Evolutionary conservation across 2,888 invertebrate species (phyloP).

Genomic region (Hymenopus coronatus): DNA sequence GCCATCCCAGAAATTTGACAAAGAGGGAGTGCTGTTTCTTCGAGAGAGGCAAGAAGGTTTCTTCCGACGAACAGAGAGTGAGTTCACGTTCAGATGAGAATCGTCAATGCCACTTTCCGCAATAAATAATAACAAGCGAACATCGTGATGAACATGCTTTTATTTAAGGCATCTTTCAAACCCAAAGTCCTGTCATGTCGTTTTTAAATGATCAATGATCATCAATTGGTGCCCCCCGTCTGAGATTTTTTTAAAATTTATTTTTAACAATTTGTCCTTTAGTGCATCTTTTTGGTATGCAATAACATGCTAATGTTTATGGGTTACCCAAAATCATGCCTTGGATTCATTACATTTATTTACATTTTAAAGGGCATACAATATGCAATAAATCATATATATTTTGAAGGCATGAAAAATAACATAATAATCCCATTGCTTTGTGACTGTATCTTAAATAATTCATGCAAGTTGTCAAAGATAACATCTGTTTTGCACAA

Average conservation of each 20-base stretch:
- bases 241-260: not conserved
- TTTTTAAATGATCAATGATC: no score
- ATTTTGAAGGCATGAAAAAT: no score
- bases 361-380: no score
- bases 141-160: not conserved
- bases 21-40: conserved; percentile 82
- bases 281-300: not conserved
- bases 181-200: no score
- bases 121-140: not conserved
- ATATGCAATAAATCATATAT: no score
- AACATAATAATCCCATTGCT: no score
- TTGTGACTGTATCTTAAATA: no score
- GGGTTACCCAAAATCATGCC: no score
- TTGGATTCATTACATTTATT: no score
- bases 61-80: conserved; percentile 89
- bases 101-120: not conserved
- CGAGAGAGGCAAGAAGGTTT: conserved; percentile 89
- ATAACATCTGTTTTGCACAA: no score
- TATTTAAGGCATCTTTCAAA: not conserved
- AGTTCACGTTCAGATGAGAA: conserved; percentile 45
- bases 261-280: not conserved
- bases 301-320: no score
- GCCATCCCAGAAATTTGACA: conserved; percentile 84
- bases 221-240: not conserved
- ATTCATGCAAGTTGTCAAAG: no score